phyloP scores from a whole-genome alignment of 2,888 invertebrate genomes.

The Leptinotarsa rubiginosa region DNA sequence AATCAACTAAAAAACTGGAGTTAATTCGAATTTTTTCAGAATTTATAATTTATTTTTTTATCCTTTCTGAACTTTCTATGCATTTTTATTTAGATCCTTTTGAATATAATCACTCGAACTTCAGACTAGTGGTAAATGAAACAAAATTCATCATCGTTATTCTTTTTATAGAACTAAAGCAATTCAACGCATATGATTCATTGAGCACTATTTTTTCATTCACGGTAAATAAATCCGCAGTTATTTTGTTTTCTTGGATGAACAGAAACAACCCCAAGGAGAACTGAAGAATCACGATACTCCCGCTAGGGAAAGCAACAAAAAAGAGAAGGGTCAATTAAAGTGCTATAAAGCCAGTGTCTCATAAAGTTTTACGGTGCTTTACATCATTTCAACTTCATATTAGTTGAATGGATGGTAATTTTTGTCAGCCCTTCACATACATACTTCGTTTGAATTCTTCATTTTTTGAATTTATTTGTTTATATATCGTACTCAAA shows the following conservation, averaged over 20 bases:
- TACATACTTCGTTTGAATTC: no score
- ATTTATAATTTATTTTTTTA: no score
- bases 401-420: background rate
- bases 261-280: background rate
- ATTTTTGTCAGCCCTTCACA: background rate
- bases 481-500: no score
- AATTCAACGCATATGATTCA: background rate
- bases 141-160: no score
- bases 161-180: background rate
- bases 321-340: background rate
- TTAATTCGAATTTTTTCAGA: no score
- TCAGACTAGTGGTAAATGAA: no score
- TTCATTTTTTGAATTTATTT: no score
- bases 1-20: no score
- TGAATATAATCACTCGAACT: no score
- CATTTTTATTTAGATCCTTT: no score
- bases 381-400: background rate
- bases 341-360: background rate
- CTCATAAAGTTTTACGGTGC: background rate
- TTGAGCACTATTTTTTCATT: background rate
- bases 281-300: background rate
- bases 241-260: background rate
- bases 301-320: background rate
- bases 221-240: background rate
- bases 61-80: no score